phyloP scores from a whole-genome alignment of 2,888 invertebrate genomes.

The Heliconius charithonia region DNA sequence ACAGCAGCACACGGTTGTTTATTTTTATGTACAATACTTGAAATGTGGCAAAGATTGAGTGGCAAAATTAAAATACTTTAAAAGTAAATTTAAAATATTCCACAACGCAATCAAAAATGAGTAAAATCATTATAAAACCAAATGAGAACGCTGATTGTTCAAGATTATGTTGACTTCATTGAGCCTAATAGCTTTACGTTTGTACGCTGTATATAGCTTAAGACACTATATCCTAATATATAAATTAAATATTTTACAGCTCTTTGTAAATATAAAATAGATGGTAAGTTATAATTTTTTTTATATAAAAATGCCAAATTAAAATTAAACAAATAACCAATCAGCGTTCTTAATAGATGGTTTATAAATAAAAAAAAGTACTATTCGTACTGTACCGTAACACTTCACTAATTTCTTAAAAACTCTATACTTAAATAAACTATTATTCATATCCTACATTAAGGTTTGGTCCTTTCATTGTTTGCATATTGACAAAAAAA shows the following conservation, averaged over 20 bases:
- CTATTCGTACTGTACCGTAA: slow-evolving; percentile 63
- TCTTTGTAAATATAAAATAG: background rate
- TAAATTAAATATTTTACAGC: background rate
- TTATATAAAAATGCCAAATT: too few relatives aligned
- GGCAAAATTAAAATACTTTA: slow-evolving; percentile 49
- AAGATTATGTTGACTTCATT: background rate
- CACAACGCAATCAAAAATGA: slow-evolving; percentile 45
- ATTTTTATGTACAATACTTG: slow-evolving; percentile 46
- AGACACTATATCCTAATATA: too few relatives aligned
- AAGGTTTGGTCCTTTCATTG: slow-evolving; percentile 77
- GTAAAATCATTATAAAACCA: background rate
- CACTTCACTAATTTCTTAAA: slow-evolving; percentile 60
- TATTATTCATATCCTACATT: slow-evolving; percentile 76
- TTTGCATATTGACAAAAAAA: slow-evolving; percentile 33
- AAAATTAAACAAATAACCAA: slow-evolving; percentile 2
- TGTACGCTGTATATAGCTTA: background rate
- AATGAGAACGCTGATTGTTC: slow-evolving; percentile 16
- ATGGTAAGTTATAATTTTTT: background rate
- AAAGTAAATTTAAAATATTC: slow-evolving; percentile 50
- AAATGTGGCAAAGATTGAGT: slow-evolving; percentile 51
- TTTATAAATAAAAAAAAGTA: slow-evolving; percentile 60
- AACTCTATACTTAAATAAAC: slow-evolving; percentile 67
- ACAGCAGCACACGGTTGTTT: slow-evolving; percentile 44
- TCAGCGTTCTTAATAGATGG: slow-evolving; percentile 37
- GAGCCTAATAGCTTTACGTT: background rate